Conservation (phyloP, 1,140 invertebrate genomes). For the Maconellicoccus hirsutus region DNA sequence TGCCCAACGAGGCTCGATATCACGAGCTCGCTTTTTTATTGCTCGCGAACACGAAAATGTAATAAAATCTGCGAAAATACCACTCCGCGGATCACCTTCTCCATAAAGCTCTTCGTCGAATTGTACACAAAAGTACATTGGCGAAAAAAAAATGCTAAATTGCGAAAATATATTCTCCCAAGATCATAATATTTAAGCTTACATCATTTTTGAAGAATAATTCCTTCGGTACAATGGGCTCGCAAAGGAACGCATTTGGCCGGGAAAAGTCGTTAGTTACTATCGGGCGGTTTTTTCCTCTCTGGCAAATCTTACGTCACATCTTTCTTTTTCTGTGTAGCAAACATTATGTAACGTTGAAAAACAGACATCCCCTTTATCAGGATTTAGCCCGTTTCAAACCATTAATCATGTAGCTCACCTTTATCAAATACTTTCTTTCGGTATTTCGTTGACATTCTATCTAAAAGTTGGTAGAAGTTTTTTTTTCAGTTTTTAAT, state of each 20-base stretch:
- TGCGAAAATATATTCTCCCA: background rate
- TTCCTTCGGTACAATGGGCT: background rate
- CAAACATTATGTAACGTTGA: conserved; percentile 9
- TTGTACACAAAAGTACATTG: no score
- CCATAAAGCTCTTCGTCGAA: no score
- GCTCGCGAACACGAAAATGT: background rate
- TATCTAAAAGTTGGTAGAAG: background rate
- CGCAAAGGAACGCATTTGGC: background rate
- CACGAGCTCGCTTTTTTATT: background rate
- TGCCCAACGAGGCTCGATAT: background rate
- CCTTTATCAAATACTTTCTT: background rate
- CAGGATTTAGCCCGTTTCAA: background rate
- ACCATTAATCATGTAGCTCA: background rate
- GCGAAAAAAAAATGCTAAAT: background rate
- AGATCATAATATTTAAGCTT: background rate
- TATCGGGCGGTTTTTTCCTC: background rate
- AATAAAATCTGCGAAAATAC: background rate
- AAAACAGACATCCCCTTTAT: conserved; percentile 8
- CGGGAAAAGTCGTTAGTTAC: background rate
- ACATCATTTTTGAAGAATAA: background rate
- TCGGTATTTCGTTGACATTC: background rate
- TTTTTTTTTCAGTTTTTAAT: background rate
- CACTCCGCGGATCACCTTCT: no score
- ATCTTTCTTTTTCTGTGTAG: background rate
- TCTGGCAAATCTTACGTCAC: background rate